Conservation (phyloP, 2,797 vertebrate species). For the Margarornis squamiger region DNA sequence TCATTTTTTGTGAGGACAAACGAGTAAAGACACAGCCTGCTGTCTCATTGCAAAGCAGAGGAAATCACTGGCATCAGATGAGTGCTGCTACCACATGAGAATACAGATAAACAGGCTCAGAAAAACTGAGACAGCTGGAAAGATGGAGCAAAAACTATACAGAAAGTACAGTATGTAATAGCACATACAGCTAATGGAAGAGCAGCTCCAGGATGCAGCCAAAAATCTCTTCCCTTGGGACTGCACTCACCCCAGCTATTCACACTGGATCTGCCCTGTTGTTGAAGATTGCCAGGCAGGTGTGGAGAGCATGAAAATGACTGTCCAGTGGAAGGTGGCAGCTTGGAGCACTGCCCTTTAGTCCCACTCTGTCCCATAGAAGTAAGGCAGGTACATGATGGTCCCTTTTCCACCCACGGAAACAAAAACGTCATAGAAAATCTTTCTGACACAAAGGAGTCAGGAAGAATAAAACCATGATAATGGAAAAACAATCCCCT, state of each 20-base stretch:
- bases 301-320: background rate
- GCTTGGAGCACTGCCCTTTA: background rate
- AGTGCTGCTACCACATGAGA: background rate
- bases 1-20: constrained; percentile 8
- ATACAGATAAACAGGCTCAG: constrained; percentile 21
- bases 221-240: background rate
- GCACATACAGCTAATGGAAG: background rate
- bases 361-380: background rate
- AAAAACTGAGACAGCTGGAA: constrained; percentile 10
- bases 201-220: background rate
- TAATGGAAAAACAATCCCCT: background rate
- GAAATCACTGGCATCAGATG: background rate
- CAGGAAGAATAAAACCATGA: background rate
- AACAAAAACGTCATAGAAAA: background rate
- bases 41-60: background rate
- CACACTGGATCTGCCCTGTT: background rate
- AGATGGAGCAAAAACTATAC: background rate
- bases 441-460: background rate
- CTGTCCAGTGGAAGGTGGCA: background rate
- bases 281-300: background rate
- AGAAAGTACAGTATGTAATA: background rate
- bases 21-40: background rate
- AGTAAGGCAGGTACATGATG: background rate
- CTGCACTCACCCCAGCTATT: background rate
- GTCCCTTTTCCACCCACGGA: background rate